These are phyloP conservation scores for Callyntrura sp. DNA, from an alignment of 2,888 invertebrate genomes.

Conservation along the genomic window DNA sequence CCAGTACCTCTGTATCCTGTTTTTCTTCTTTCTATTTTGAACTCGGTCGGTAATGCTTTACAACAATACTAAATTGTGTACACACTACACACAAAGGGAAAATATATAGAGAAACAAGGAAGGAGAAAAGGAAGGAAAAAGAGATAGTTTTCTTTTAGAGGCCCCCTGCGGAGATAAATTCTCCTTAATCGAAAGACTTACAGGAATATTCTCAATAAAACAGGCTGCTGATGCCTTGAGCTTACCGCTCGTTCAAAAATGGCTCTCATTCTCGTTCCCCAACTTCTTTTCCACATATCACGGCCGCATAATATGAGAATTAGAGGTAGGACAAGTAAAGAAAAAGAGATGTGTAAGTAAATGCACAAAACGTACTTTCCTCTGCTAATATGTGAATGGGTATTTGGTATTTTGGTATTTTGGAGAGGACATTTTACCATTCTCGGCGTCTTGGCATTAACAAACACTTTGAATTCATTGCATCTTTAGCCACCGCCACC, in stretches of 20 bases:
- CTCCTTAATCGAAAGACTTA: slow-evolving; percentile 84
- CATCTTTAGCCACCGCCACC: not conserved
- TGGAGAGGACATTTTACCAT: slow-evolving; percentile 36
- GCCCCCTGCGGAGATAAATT: slow-evolving; percentile 84
- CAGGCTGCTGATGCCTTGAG: slow-evolving; percentile 77
- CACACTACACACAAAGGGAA: not conserved
- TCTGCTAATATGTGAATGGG: not conserved
- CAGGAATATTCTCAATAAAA: slow-evolving; percentile 83
- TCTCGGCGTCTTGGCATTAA: slow-evolving; percentile 30
- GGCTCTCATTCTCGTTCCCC: slow-evolving; percentile 47
- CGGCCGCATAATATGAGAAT: not conserved
- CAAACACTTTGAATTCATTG: slow-evolving; percentile 75
- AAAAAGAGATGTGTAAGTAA: slow-evolving; percentile 2
- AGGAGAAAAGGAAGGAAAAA: slow-evolving; percentile 59
- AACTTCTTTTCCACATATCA: not conserved
- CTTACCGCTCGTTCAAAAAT: slow-evolving; percentile 54
- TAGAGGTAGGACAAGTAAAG: not conserved
- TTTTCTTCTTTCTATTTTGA: not conserved
- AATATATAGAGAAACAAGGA: not conserved
- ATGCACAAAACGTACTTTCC: slow-evolving; percentile 9
- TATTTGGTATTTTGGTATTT: too few relatives aligned
- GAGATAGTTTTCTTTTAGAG: slow-evolving; percentile 83
- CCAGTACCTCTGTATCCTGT: not conserved
- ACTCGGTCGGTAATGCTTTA: slow-evolving; percentile 17
- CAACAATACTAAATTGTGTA: slow-evolving; percentile 13